These are phyloP conservation scores for Mesocricetus auratus DNA, from an alignment of 2,113 vertebrate genomes.

Conservation along the genomic window DNA sequence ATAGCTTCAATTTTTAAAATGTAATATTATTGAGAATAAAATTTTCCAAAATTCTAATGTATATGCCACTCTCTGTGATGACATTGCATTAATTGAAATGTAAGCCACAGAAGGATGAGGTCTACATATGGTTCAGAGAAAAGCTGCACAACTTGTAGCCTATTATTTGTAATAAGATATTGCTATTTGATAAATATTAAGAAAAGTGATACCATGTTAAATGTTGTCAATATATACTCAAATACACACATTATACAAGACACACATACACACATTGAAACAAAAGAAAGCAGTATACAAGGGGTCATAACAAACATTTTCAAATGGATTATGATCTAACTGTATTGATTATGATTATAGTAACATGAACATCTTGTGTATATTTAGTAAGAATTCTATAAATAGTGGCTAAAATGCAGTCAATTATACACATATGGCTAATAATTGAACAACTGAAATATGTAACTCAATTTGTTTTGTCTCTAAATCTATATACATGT, in stretches of 20 bases:
- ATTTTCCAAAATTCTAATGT: background rate
- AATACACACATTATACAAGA: background rate
- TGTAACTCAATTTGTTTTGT: background rate
- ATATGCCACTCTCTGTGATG: background rate
- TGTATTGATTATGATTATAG: rapidly evolving
- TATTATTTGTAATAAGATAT: background rate
- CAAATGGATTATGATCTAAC: rapidly evolving
- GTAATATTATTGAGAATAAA: background rate
- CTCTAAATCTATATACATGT: background rate
- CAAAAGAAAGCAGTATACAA: background rate
- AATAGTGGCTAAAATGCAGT: background rate
- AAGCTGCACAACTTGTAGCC: background rate
- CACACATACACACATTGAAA: background rate
- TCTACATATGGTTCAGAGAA: background rate
- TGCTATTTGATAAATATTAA: background rate
- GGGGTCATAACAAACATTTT: background rate
- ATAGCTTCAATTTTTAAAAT: background rate
- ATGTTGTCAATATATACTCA: background rate
- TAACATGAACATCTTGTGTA: background rate
- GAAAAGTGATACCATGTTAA: background rate
- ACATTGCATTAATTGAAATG: background rate
- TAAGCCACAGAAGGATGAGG: background rate
- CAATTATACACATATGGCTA: background rate
- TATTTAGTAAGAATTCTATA: background rate
- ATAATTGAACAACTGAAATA: background rate